phyloP scores from a whole-genome alignment of 2,113 vertebrate species.

The Vulpes ferrilata region DNA sequence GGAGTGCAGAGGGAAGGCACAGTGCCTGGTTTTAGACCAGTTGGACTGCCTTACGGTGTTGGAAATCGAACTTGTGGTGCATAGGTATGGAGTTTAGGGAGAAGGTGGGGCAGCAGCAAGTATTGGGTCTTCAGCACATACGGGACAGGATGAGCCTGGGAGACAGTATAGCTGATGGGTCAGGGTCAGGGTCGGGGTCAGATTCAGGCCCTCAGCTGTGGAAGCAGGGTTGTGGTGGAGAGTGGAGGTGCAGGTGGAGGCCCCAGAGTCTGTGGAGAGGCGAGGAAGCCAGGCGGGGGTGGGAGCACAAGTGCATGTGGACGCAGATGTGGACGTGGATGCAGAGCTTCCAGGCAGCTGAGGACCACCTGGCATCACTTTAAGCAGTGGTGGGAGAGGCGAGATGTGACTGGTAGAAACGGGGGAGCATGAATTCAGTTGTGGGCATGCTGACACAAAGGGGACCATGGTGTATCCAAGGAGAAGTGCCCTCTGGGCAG shows the following conservation, averaged over 20 bases:
- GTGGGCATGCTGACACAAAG: too few species aligned
- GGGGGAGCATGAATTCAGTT: rapidly evolving
- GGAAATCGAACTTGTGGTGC: too few species aligned
- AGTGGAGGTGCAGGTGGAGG: neutral
- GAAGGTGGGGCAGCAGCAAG: neutral
- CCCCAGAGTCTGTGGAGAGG: neutral
- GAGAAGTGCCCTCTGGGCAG: neutral
- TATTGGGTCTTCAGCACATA: rapidly evolving
- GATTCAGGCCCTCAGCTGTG: neutral
- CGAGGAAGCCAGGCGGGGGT: rapidly evolving
- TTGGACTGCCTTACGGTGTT: too few species aligned
- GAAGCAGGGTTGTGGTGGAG: too few species aligned
- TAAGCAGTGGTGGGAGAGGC: rapidly evolving
- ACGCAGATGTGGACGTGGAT: rapidly evolving
- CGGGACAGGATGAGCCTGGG: neutral
- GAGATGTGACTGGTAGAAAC: neutral
- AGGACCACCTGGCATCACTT: rapidly evolving
- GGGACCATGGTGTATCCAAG: neutral
- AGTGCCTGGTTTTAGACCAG: neutral
- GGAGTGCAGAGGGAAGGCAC: neutral
- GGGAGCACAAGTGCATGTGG: rapidly evolving
- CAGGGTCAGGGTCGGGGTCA: too few species aligned
- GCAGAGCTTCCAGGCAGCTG: neutral
- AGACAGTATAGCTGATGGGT: neutral
- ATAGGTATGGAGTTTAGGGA: neutral